Conservation (phyloP, 2,888 invertebrate genomes). For the Taphrorychus bicolor region DNA sequence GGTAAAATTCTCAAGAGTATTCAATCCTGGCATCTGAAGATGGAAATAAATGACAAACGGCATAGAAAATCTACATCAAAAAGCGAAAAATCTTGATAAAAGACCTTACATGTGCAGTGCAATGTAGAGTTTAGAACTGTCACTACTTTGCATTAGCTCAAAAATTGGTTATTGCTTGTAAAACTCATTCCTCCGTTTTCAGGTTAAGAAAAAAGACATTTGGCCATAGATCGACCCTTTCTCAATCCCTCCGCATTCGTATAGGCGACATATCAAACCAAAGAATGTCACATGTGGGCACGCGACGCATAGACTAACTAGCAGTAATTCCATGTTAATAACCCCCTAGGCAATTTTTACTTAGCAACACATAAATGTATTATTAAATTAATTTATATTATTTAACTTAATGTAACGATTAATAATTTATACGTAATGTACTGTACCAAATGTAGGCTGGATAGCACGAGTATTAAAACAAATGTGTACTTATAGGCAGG, state of each 20-base stretch:
- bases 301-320: slow-evolving; percentile 32
- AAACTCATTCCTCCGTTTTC: slow-evolving; percentile 12
- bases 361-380: slow-evolving; percentile 19
- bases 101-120: no score
- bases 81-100: no score
- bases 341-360: slow-evolving; percentile 33
- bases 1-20: no score
- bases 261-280: slow-evolving; percentile 23
- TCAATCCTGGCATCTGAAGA: no score
- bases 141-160: neutral
- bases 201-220: slow-evolving; percentile 16
- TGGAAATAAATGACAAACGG: no score
- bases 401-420: neutral
- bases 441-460: slow-evolving; percentile 14
- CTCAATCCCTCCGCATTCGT: neutral
- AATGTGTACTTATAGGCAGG: neutral
- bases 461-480: neutral
- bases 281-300: slow-evolving; percentile 27
- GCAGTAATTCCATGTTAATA: slow-evolving; percentile 33
- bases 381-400: slow-evolving; percentile 32
- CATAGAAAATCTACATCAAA: no score
- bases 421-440: slow-evolving; percentile 4
- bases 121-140: neutral
- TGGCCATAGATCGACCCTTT: slow-evolving; percentile 13
- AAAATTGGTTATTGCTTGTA: neutral